Evolutionary conservation across 2,888 invertebrate species (phyloP).

Genomic region (Apamea crenata): DNA sequence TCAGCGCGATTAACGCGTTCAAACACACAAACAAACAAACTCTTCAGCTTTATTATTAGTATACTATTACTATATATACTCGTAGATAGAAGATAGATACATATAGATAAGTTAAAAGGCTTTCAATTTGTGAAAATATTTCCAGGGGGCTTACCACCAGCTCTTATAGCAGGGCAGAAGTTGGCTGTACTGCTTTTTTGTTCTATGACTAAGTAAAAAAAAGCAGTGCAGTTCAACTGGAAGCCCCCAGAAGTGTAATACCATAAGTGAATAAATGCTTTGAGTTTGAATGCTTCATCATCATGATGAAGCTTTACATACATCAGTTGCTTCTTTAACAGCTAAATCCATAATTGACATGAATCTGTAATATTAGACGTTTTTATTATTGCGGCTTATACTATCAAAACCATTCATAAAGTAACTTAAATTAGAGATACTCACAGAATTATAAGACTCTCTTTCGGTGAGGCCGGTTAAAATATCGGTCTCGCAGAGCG

Average conservation of each 20-base stretch:
- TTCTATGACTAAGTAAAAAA: too few species aligned
- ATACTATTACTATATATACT: too few species aligned
- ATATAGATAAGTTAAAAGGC: neutral
- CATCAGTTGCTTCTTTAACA: neutral
- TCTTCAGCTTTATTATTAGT: too few species aligned
- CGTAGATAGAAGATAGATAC: too few species aligned
- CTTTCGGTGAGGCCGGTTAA: constrained; percentile 29
- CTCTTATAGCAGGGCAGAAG: too few species aligned
- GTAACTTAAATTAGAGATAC: constrained; percentile 37
- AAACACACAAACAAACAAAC: too few species aligned
- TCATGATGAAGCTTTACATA: neutral
- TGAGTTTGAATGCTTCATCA: neutral
- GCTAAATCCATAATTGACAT: neutral
- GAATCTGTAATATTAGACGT: neutral
- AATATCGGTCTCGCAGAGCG: constrained; percentile 54
- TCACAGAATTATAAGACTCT: constrained; percentile 70
- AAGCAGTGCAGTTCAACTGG: too few species aligned
- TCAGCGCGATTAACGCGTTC: too few species aligned
- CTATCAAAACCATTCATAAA: neutral
- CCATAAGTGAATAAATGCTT: neutral
- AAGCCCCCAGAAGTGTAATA: neutral
- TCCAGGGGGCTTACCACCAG: too few species aligned
- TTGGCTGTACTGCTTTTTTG: too few species aligned
- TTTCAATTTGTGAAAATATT: neutral
- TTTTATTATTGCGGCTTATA: neutral